Evolutionary conservation across 2,888 invertebrate species (phyloP).

Genomic region (Tuberolachnus salignus): DNA sequence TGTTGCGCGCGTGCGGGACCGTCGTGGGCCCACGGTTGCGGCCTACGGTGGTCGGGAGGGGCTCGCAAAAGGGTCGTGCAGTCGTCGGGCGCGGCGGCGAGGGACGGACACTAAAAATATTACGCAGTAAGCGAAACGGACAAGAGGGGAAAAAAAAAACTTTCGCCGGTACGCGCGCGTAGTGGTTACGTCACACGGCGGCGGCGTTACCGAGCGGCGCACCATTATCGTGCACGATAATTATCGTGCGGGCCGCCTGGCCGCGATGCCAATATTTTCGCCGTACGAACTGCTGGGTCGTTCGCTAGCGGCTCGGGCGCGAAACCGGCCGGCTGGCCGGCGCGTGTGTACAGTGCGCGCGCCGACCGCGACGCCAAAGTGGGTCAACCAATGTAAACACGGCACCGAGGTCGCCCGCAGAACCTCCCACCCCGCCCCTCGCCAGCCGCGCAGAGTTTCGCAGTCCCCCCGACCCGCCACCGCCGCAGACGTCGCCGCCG

Average conservation of each 20-base stretch:
- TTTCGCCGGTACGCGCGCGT: conserved; percentile 44
- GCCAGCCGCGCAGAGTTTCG: too few relatives aligned
- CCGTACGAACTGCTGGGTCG: neutral
- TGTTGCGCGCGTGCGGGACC: conserved; percentile 20
- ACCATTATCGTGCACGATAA: conserved; percentile 33
- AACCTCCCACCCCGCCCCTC: neutral
- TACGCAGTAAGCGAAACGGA: conserved; percentile 41
- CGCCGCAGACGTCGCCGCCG: neutral
- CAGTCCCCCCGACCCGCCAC: neutral
- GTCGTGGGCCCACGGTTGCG: neutral
- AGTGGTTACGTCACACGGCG: conserved; percentile 37
- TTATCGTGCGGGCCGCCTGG: neutral
- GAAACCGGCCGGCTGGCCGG: neutral
- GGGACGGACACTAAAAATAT: conserved; percentile 32
- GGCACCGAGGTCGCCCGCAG: conserved; percentile 42
- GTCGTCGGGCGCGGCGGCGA: neutral
- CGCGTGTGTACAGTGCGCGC: conserved; percentile 2
- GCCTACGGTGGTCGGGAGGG: neutral
- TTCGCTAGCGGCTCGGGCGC: neutral
- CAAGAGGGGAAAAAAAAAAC: conserved; percentile 22
- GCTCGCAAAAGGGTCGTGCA: neutral
- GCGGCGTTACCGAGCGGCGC: neutral
- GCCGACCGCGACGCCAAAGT: conserved; percentile 33
- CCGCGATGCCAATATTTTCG: neutral
- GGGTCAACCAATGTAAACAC: conserved; percentile 56